phyloP scores from a whole-genome alignment of 92 coral and sea anemone genomes.

The Umimayanthus kanabou region DNA sequence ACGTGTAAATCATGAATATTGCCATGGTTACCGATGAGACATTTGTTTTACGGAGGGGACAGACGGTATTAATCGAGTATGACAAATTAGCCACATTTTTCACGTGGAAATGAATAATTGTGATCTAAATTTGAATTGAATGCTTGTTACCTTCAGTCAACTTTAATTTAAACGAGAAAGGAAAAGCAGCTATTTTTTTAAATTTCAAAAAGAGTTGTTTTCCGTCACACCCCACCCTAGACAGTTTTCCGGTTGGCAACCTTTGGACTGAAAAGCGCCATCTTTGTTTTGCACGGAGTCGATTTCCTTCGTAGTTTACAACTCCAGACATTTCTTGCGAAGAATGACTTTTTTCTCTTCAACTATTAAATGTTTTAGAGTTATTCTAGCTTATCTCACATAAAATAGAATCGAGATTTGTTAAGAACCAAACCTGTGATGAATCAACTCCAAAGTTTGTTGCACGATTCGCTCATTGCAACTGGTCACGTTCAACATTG shows the following conservation, averaged over 20 bases:
- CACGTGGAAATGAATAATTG: not conserved
- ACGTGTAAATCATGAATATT: constrained; percentile 81
- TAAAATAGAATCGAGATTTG: not conserved
- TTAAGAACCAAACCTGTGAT: constrained; percentile 24
- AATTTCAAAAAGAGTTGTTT: not conserved
- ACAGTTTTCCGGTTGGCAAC: not conserved
- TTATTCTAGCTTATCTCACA: not conserved
- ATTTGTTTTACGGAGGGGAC: constrained; percentile 43
- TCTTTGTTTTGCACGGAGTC: constrained; percentile 35
- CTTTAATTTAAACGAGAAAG: not conserved
- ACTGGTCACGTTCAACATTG: constrained; percentile 96
- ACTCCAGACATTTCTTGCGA: not conserved
- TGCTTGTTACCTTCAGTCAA: not conserved
- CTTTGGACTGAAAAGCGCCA: constrained; percentile 34
- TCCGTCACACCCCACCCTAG: constrained; percentile 39
- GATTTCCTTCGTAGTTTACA: not conserved
- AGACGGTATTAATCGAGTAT: not conserved
- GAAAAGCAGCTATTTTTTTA: not conserved
- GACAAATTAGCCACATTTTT: not conserved
- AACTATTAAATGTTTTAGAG: not conserved
- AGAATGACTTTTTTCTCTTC: not conserved
- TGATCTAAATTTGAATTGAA: too few relatives aligned
- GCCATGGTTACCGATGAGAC: constrained; percentile 62
- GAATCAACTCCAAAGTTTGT: constrained; percentile 93
- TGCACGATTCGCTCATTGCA: constrained; percentile 95